phyloP scores from a whole-genome alignment of 2,797 vertebrate species.

The Chelonia mydas region DNA sequence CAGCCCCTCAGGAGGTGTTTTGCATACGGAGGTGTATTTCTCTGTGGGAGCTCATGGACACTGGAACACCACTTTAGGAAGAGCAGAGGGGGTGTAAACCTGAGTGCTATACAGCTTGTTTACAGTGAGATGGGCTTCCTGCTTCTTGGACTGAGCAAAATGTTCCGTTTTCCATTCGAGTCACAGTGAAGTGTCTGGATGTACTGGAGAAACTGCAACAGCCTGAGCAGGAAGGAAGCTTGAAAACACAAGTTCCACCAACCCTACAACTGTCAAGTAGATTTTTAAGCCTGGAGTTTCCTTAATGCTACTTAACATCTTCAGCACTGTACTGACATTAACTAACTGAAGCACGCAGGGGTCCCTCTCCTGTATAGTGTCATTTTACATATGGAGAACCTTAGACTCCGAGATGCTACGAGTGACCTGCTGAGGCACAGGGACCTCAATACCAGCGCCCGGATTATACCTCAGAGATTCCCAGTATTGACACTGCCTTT shows the following conservation, averaged over 20 bases:
- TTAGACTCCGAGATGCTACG: background rate
- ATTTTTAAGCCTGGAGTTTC: background rate
- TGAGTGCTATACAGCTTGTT: background rate
- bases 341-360: background rate
- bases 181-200: background rate
- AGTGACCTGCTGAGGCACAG: background rate
- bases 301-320: background rate
- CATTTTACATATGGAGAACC: background rate
- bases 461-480: background rate
- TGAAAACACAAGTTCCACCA: background rate
- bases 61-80: background rate
- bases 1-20: background rate
- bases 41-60: background rate
- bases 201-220: background rate
- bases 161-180: background rate
- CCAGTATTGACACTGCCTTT: background rate
- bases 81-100: background rate
- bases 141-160: background rate
- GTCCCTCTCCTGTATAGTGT: background rate
- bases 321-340: background rate
- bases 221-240: background rate
- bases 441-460: background rate
- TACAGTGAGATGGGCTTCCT: fast-evolving
- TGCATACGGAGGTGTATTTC: background rate
- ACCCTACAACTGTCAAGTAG: background rate